These are phyloP conservation scores for Macroglossus sobrinus DNA, from an alignment of 2,113 vertebrate species.

Conservation along the genomic window DNA sequence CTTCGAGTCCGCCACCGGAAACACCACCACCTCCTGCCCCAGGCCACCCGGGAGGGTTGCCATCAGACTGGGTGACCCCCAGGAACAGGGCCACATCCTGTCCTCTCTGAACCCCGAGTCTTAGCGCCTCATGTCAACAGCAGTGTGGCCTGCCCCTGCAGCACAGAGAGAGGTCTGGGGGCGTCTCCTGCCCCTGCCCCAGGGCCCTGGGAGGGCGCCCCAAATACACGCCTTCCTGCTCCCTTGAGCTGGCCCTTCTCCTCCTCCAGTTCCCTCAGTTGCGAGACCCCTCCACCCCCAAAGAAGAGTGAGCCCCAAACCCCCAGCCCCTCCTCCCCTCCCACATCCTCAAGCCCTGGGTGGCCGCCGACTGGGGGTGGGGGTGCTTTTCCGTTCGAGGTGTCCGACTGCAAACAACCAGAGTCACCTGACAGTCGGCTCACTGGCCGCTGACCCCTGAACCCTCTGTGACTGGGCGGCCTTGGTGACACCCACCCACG, in stretches of 20 bases:
- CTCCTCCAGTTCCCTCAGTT: not conserved
- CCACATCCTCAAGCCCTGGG: not conserved
- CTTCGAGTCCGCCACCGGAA: not conserved
- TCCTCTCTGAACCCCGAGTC: not conserved
- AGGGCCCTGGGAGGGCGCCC: not conserved
- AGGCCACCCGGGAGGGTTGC: not conserved
- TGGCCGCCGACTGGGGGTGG: not conserved
- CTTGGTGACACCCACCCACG: rapidly evolving
- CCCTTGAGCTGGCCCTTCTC: not conserved
- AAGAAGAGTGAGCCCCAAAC: rapidly evolving
- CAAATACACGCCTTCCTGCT: not conserved
- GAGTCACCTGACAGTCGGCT: not conserved
- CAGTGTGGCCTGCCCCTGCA: rapidly evolving
- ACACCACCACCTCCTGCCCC: not conserved
- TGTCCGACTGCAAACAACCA: not conserved
- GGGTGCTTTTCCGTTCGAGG: too few relatives aligned
- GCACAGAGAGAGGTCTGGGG: not conserved
- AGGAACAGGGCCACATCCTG: not conserved
- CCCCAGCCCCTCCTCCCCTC: rapidly evolving
- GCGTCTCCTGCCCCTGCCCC: not conserved
- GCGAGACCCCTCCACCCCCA: rapidly evolving
- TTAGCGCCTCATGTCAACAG: rapidly evolving
- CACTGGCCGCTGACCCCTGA: not conserved
- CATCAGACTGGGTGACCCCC: not conserved
- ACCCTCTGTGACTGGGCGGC: too few relatives aligned